A percentile compares a stretch with the other conserved stretches of the same genome.
Evolutionary conservation across 2,888 invertebrate genomes (phyloP).

Genomic region (Trachelus stipa): DNA sequence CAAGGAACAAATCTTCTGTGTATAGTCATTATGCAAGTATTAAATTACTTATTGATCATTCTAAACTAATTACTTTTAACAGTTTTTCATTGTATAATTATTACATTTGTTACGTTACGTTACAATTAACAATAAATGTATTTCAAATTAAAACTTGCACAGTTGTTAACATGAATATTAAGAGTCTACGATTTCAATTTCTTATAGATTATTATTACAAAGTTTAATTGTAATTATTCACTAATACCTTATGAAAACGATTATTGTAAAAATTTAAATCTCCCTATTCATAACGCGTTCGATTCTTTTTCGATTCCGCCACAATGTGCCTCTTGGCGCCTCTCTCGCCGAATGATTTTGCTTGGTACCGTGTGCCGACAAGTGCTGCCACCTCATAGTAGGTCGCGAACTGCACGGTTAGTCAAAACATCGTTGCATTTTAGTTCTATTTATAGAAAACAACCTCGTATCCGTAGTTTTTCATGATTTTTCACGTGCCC

Average conservation of each 20-base stretch:
- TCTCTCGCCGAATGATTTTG: not conserved
- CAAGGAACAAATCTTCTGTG: too few species aligned
- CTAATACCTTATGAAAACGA: not conserved
- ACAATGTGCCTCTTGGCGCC: not conserved
- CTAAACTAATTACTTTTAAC: too few species aligned
- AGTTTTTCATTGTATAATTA: too few species aligned
- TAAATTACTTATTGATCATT: too few species aligned
- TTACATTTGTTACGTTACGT: too few species aligned
- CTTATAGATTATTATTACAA: not conserved
- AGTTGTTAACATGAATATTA: not conserved
- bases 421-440: constrained; percentile 55
- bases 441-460: constrained; percentile 44
- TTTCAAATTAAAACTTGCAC: not conserved
- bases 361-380: not conserved
- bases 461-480: constrained; percentile 28
- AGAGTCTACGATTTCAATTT: not conserved
- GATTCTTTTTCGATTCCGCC: not conserved
- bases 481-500: constrained; percentile 34
- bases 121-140: too few species aligned
- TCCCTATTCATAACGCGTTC: not conserved
- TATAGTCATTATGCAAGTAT: too few species aligned
- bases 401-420: constrained; percentile 49
- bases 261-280: not conserved
- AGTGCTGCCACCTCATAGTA: constrained; percentile 43
- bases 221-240: not conserved